Base-by-base conservation (phyloP, 1,140 invertebrate genomes). In the Hylaeus volcanicus region DNA sequence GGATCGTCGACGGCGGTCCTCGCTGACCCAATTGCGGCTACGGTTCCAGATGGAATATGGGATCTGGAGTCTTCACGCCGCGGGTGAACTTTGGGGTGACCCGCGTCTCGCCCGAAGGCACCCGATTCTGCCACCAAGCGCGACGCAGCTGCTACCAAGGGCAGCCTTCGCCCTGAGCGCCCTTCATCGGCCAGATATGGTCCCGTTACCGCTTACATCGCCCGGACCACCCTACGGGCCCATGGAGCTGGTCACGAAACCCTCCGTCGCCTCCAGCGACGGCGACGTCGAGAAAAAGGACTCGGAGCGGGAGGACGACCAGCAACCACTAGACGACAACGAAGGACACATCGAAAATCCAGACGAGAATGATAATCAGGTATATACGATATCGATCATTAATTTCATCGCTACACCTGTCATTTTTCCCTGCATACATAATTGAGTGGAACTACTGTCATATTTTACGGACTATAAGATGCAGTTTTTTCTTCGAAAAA, bases 21-120 rank as follows among this genome's bases (percentile, higher is more conserved):
- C 51, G 51, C 51, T 51, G 51, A 51, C 51, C 6, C 51, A 51
- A 9, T 51, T 51, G 51, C 51, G 12, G 12, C 26, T 26, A 70
- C 12, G 65, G 12, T 12, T 80, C 11, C 60, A 93, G 93, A 93
- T 93, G 93, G 93, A 93, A 92, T 93, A 93, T 93, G 93, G 92
- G 87, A 93, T 93, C 85, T 93, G 93, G 90, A 90, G 89, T 90
- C 90, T 92, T 78, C 91, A 93, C 81, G 91, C 90, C 83, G 91
- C 92, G 89, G 88, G 88, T 83, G 90, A 91, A 90, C 89, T 92
- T 82, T 92, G 92, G 92, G 91, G 90, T 80, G 90, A 92, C 88
- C 88, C 89, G 85, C 89, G 90, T 86, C 88, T 92, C 86, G 86
- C 87, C 88, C 89, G 89, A 87, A 90, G 89, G 76, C 89, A 92